A percentile compares a stretch with the other conserved stretches of the same genome.
Conservation (phyloP, 2,113 vertebrate species). For the Grus americana region DNA sequence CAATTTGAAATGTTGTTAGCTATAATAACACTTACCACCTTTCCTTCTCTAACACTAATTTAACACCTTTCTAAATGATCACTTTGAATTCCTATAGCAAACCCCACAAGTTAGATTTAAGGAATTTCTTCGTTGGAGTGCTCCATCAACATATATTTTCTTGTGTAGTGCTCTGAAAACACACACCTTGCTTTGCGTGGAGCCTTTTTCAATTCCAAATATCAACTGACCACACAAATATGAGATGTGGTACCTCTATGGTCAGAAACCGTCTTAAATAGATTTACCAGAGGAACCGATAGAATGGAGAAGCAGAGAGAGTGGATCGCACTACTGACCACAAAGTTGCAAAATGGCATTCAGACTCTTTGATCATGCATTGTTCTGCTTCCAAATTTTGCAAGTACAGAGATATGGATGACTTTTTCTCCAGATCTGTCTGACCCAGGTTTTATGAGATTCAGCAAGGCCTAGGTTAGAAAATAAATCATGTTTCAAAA, state of each 20-base stretch:
- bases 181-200: not conserved
- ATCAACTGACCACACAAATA: not conserved
- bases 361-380: not conserved
- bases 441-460: not conserved
- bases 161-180: not conserved
- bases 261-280: not conserved
- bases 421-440: not conserved
- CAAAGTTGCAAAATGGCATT: not conserved
- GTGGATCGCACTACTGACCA: not conserved
- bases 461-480: not conserved
- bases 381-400: not conserved
- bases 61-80: not conserved
- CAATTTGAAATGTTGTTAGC: not conserved
- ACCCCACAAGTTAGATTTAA: not conserved
- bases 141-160: not conserved
- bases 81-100: not conserved
- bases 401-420: not conserved
- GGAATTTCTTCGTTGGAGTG: not conserved
- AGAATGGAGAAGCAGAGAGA: not conserved
- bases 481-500: slow-evolving; percentile 26
- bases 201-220: not conserved
- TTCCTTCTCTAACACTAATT: not conserved
- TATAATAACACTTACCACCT: not conserved
- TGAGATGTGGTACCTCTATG: not conserved
- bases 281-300: not conserved